Conservation (phyloP, 2,113 vertebrate genomes). For the Apteryx mantelli region DNA sequence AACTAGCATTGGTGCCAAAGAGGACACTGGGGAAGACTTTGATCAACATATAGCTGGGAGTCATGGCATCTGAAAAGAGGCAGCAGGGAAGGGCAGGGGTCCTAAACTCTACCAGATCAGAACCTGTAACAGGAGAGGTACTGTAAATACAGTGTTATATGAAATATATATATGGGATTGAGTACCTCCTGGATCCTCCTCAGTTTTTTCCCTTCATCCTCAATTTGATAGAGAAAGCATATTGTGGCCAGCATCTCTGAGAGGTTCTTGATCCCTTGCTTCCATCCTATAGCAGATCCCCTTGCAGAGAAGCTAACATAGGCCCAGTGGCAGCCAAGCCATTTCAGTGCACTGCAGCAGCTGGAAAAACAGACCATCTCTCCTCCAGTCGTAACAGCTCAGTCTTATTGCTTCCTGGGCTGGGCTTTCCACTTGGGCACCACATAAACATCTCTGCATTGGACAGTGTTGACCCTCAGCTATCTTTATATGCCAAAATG, state of each 20-base stretch:
- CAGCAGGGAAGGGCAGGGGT: background rate
- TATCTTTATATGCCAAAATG: background rate
- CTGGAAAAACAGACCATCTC: background rate
- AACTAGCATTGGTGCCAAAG: background rate
- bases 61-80: background rate
- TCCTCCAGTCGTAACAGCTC: background rate
- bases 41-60: background rate
- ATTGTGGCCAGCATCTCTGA: background rate
- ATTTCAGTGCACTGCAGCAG: rapidly evolving
- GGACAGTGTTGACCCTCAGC: background rate
- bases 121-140: background rate
- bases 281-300: background rate
- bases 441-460: background rate
- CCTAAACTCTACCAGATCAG: background rate
- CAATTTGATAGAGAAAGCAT: background rate
- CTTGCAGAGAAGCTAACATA: background rate
- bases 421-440: background rate
- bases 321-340: background rate
- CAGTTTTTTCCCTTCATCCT: background rate
- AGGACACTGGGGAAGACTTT: background rate
- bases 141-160: background rate
- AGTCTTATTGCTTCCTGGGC: background rate
- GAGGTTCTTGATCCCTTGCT: background rate
- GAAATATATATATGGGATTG: no score
- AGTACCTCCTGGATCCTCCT: background rate